A percentile compares a stretch with the other conserved stretches of the same genome.
Conservation (phyloP, 2,113 vertebrate species). For the Platycercus adscitus region DNA sequence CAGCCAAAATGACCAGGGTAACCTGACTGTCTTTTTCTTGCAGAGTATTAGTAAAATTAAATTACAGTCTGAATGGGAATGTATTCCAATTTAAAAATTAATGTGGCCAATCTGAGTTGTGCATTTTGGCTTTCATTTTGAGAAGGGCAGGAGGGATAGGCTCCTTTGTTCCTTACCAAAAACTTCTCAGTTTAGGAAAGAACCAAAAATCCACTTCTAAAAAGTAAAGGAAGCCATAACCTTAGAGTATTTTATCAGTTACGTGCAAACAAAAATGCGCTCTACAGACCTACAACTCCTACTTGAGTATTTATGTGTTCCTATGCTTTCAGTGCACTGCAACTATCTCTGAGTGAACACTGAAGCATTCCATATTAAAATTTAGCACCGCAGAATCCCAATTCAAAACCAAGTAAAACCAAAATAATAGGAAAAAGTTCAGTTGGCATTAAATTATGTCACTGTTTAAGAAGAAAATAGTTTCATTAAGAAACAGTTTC, state of each 20-base stretch:
- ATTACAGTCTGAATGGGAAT: conserved; percentile 16
- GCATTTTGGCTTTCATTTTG: not conserved
- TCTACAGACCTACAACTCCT: not conserved
- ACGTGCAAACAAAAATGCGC: fast-evolving
- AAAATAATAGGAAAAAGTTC: not conserved
- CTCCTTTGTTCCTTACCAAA: not conserved
- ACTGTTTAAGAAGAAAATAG: not conserved
- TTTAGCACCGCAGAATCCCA: not conserved
- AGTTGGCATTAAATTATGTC: not conserved
- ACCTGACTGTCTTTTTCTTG: conserved; percentile 16
- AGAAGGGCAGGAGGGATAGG: not conserved
- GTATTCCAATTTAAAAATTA: conserved; percentile 37
- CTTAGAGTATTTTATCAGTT: not conserved
- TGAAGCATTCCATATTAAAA: not conserved
- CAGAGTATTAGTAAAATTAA: conserved; percentile 51
- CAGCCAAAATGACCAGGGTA: conserved; percentile 67
- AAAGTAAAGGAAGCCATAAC: not conserved
- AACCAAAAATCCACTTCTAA: not conserved
- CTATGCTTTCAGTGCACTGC: not conserved
- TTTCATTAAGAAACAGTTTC: not conserved
- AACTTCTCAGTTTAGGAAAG: not conserved
- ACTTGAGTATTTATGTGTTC: not conserved
- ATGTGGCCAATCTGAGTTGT: not conserved
- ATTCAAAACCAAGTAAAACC: not conserved
- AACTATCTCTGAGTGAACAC: not conserved